Base-by-base conservation (phyloP, 2,888 invertebrate species). In the Actias luna region DNA sequence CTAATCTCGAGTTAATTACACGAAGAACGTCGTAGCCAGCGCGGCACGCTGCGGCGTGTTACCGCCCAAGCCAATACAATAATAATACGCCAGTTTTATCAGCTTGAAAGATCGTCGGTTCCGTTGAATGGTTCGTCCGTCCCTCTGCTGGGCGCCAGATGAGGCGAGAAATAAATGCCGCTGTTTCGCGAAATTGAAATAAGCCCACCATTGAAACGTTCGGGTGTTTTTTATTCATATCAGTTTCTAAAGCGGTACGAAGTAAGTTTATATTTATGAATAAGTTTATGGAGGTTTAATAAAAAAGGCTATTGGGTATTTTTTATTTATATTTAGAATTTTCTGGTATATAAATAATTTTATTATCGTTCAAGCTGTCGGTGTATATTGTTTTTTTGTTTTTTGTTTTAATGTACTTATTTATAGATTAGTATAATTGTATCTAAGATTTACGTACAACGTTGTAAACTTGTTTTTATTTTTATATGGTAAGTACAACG, bases 181-280 rank as follows among this genome's bases (percentile, higher is more conserved):
- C 22, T 25, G 59, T 27, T 42, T 59, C 42, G 59, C 16, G 59
- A 59, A 59, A 59, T 59, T 59, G 59, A 59, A 59, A 59, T 59
- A 59, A 25, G 58, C 36, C 27, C 36, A 16, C 25, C 1, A 59
- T 35, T 25, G 25, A 22, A 59, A 36, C 58, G 35, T 59, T 59
- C 36, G 35, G 22, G n/a, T 59, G 18, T 59, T 59, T 35, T 7
- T 36, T 29, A 59, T 59, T 25, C 18, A 31, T 4, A 4, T 29
- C 46, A 2, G 46, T 46, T 22, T 22, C 22, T 22, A 22, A 4
- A 46, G 22, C 10, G 46, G 12, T 22, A 46, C 22, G 22, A 22
- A 46, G 22, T 22, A 10, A 3, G 22, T 10, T 46, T 18, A 16
- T 25, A 22, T 46, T 22, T 46, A 8, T 22, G 22, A 8, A 22